Conservation (phyloP, 2,888 invertebrate species). For the Dryobotodes eremita region DNA sequence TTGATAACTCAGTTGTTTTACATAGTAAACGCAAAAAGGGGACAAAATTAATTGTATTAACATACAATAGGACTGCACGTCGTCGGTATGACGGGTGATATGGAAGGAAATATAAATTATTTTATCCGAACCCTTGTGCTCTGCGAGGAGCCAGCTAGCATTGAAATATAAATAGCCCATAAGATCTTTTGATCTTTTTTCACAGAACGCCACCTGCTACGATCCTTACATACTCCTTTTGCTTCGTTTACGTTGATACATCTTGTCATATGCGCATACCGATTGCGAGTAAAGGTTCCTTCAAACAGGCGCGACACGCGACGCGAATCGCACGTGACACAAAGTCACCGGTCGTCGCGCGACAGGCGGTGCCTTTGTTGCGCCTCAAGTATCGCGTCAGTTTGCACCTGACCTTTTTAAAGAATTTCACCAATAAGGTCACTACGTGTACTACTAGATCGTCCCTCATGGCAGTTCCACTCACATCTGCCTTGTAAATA, state of each 20-base stretch:
- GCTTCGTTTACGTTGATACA: background rate
- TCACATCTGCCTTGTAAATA: background rate
- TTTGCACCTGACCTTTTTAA: background rate
- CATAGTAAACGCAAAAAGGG: constrained; percentile 58
- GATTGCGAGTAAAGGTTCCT: background rate
- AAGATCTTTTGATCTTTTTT: background rate
- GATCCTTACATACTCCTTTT: background rate
- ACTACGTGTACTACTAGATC: background rate
- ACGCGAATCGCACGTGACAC: too few relatives aligned
- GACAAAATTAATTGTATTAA: constrained; percentile 41
- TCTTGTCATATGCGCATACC: background rate
- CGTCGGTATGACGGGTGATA: constrained; percentile 20
- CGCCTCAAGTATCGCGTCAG: too few relatives aligned
- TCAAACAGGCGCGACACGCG: too few relatives aligned
- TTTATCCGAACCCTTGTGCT: background rate
- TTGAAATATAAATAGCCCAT: background rate
- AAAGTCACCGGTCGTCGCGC: too few relatives aligned
- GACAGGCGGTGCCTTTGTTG: too few relatives aligned
- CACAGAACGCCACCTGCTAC: background rate
- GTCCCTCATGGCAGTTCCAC: background rate
- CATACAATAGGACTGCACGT: constrained; percentile 55
- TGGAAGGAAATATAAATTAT: constrained; percentile 15
- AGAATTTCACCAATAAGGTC: background rate
- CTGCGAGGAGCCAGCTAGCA: too few relatives aligned
- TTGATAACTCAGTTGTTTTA: constrained; percentile 51